Conservation (phyloP, 2,888 invertebrate species). For the Euproctis similis region DNA sequence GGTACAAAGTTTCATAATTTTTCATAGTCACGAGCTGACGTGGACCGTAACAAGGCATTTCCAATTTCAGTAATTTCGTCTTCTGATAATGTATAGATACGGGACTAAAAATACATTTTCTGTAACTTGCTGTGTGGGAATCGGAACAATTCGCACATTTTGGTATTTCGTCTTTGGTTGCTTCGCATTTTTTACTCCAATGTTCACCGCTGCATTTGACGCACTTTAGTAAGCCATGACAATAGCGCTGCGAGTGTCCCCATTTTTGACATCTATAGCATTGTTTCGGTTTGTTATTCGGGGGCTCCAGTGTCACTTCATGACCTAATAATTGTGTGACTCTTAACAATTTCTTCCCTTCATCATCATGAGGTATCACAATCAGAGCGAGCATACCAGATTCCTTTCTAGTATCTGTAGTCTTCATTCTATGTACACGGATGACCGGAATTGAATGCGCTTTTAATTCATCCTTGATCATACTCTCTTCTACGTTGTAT, state of each 20-base stretch:
- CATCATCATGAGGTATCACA: constrained; percentile 35
- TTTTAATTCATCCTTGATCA: constrained; percentile 34
- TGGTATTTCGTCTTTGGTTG: constrained; percentile 28
- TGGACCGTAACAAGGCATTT: constrained; percentile 4
- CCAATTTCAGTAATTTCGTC: constrained; percentile 10
- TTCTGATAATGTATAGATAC: constrained; percentile 20
- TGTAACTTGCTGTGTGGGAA: constrained; percentile 45
- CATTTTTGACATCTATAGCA: constrained; percentile 58
- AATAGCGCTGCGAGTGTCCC: constrained; percentile 55
- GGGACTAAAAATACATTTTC: constrained; percentile 33
- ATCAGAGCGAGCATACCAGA: constrained; percentile 34
- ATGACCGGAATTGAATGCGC: constrained; percentile 37
- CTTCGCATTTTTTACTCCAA: constrained; percentile 38
- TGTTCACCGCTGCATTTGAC: constrained; percentile 58
- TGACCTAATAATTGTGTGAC: constrained; percentile 32
- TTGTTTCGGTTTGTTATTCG: constrained; percentile 36
- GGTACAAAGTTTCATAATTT: constrained; percentile 12
- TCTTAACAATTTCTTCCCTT: constrained; percentile 33
- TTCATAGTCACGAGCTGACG: constrained; percentile 13
- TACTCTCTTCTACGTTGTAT: constrained; percentile 25
- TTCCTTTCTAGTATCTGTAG: constrained; percentile 21
- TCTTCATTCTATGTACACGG: constrained; percentile 44
- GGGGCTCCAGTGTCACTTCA: constrained; percentile 42
- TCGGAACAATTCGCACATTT: constrained; percentile 50
- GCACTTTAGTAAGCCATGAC: constrained; percentile 43